phyloP scores from a whole-genome alignment of 2,797 vertebrate species.

The Manis pentadactyla region DNA sequence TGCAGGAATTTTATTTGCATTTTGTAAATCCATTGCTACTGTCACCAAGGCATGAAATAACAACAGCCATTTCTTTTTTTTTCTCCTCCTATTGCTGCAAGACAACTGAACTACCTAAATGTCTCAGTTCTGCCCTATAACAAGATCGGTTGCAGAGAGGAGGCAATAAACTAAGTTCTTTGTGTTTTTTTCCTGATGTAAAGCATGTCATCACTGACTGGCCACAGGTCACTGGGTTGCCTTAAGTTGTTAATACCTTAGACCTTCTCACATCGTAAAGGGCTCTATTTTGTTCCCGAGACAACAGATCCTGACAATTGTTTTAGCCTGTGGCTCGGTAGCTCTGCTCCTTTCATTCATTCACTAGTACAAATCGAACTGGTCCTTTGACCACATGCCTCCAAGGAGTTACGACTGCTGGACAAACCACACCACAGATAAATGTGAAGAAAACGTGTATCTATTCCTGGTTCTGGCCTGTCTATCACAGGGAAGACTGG shows the following conservation, averaged over 20 bases:
- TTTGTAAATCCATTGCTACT: neutral
- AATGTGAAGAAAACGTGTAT: neutral
- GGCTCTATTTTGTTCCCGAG: neutral
- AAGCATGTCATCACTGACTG: neutral
- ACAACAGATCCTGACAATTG: neutral
- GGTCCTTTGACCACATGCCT: neutral
- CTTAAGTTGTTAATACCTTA: neutral
- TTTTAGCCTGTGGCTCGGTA: neutral
- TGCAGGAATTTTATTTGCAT: neutral
- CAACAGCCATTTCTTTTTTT: neutral
- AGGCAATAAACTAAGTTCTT: neutral
- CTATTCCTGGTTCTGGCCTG: neutral
- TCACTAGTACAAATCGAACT: neutral
- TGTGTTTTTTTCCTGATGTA: neutral
- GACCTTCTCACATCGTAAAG: neutral
- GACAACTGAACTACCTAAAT: conserved; percentile 32
- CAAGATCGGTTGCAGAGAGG: neutral
- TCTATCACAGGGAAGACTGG: neutral
- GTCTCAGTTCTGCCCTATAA: neutral
- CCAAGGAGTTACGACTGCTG: neutral
- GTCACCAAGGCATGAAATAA: neutral
- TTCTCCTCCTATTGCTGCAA: neutral
- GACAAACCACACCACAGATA: neutral
- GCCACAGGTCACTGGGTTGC: neutral
- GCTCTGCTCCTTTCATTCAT: neutral